Percentiles rank a stretch among this genome's conserved stretches.
These are phyloP conservation scores for Eira barbara DNA, from an alignment of 2,113 vertebrate genomes.

Conservation along the genomic window DNA sequence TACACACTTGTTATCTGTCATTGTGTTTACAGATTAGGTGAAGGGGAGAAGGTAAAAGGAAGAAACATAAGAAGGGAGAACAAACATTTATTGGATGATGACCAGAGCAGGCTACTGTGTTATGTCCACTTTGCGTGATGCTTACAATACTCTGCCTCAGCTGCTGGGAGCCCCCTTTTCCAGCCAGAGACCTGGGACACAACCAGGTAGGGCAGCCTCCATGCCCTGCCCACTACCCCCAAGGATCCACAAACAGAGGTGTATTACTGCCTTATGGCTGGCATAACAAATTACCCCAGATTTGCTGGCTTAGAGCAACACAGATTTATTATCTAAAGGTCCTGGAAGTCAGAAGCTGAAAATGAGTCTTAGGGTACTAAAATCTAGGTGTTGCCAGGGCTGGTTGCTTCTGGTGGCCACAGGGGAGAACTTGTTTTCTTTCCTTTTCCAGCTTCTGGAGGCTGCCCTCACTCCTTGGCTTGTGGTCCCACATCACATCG, in stretches of 20 bases:
- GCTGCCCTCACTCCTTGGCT: not conserved
- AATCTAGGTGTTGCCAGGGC: not conserved
- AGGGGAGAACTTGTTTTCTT: not conserved
- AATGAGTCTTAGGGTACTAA: not conserved
- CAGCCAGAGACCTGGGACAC: not conserved
- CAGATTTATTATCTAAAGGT: not conserved
- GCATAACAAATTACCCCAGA: not conserved
- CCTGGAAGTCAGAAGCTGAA: not conserved
- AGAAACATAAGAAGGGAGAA: too few relatives aligned
- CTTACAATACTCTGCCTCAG: not conserved
- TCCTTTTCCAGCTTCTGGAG: not conserved
- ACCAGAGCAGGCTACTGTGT: not conserved
- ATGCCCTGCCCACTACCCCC: not conserved
- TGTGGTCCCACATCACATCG: fast-evolving
- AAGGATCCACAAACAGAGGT: not conserved
- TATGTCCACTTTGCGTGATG: fast-evolving
- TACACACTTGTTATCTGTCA: too few relatives aligned
- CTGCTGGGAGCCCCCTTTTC: not conserved
- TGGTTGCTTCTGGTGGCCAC: not conserved
- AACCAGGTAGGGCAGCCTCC: not conserved
- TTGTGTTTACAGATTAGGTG: not conserved
- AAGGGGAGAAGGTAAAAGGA: not conserved
- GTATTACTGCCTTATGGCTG: fast-evolving
- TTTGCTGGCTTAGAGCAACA: not conserved
- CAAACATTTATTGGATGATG: too few relatives aligned